Base-by-base conservation (phyloP, 2,888 invertebrate species). In the Galerucella calmariensis region DNA sequence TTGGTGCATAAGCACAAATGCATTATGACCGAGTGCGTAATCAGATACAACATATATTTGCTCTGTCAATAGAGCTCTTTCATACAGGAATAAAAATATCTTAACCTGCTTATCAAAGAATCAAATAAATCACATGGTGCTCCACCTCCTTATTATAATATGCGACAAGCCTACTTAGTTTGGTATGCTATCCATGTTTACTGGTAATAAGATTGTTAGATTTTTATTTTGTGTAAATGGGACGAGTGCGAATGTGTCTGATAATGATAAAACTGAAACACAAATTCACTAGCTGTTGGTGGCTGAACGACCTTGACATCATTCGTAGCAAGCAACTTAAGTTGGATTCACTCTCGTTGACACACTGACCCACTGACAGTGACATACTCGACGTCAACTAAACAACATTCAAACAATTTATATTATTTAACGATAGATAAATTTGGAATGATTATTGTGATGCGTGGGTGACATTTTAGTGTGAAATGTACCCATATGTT, bases 331-430 rank as follows among this genome's bases (percentile, higher is more conserved):
- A 71, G 65, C 69, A 51, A 73, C 69, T 70, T 70, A 62, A 74
- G 70, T 70, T 58, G 63, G 70, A 74, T 85, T 85, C 85, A 83
- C 84, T 85, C 82, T 84, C 83, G 82, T 81, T 82, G 84, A 84
- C 84, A 83, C 79, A 84, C 81, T 84, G 77, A 83, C 84, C 85
- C 83, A 86, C 83, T 85, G 83, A 82, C 83, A 83, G 82, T 83
- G 83, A 83, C 83, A 83, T 78, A 82, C 82, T 74, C 70, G 35
- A 20, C 10, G 35, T 24, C 10, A 62, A 41, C 35, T 11, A 61
- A 69, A 69, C 61, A 70, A 58, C 63, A 73, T 73, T 75, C 63
- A 70, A 70, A 71, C 73, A 73, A 73, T 76, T 76, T 68, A 61
- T 65, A 68, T 41, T 69, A 51, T 41, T 62, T 62, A 62, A 62